Evolutionary conservation across 30 jellyfish, hydroid and myxozoan genomes (phyloP), one percentile per base, ranked within the genome.

Genomic region (Catostylus mosaicus): DNA sequence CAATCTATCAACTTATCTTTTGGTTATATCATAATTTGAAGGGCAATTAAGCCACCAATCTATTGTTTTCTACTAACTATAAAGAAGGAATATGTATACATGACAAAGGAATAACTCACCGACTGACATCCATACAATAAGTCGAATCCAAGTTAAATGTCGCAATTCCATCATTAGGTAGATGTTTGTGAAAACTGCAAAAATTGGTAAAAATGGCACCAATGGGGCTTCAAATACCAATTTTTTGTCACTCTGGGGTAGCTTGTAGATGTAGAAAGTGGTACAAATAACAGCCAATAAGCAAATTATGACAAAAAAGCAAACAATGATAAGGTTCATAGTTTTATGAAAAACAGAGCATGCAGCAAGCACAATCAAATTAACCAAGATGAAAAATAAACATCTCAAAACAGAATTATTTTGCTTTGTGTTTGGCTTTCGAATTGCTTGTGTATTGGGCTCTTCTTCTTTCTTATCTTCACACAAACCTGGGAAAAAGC

Each of bases 141-240:
- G 33, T 35, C 97, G 92, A 26, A 80, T 37, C 97, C 97, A 88
- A 18, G 97, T 88, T 33, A 80, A 45, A 22, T 54, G 61, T 38
- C 74, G 57, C 14, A 88, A 37, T 27, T 59, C 65, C 51, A 88
- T 1, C 67, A 88, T 88, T 73, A 88, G 54, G 45, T 78, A 88
- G 19, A 88, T 40, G 60, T 88, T 88, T 29, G 38, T 23, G 29
- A 88, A 83, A 10, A 81, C 61, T 1, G 88, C 92, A 30, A 48
- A n/a, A 0, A 88, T 78, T 0, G 97, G 97, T 23, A 88, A 27
- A 22, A 30, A 74, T 3, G 97, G 97, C 3, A 88, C 88, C 24
- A 30, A 71, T 11, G 97, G 97, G 11, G 86, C 79, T 74, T 56
- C 63, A 70, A 85, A 85, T 7, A 34, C 76, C 0, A 62, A 65